A percentile compares a stretch with the other conserved stretches of the same genome.
Evolutionary conservation across 2,113 vertebrate genomes (phyloP).

Genomic region (Chaetops frenatus): DNA sequence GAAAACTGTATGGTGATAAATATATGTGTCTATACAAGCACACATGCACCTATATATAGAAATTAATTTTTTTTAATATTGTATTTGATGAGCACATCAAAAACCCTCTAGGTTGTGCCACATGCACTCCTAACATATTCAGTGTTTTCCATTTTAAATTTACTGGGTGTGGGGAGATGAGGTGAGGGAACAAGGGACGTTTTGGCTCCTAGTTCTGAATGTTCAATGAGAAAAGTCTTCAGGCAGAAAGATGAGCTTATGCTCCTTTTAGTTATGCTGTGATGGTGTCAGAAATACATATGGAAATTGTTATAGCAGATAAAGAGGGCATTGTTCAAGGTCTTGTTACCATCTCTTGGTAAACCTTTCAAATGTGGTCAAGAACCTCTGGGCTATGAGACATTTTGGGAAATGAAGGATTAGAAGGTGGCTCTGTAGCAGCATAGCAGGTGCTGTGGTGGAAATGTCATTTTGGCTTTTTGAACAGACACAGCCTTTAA

Average conservation of each 20-base stretch:
- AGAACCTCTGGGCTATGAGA: not conserved
- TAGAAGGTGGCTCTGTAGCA: not conserved
- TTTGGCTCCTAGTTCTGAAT: not conserved
- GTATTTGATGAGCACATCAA: not conserved
- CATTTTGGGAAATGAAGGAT: not conserved
- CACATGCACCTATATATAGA: accelerated
- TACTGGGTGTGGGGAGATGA: not conserved
- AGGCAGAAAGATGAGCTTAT: not conserved
- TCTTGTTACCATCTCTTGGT: not conserved
- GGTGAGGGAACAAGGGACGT: not conserved
- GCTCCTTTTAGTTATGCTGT: not conserved
- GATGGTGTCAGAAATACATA: not conserved
- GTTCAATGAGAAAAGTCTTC: not conserved
- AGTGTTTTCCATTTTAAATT: not conserved
- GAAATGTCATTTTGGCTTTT: not conserved
- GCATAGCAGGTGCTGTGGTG: no score
- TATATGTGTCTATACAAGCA: not conserved
- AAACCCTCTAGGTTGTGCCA: not conserved
- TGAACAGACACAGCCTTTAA: not conserved
- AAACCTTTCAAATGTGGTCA: not conserved
- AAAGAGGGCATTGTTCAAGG: not conserved
- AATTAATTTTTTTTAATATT: not conserved
- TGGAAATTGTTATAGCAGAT: not conserved
- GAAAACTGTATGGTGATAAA: not conserved
- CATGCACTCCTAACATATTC: not conserved